These are phyloP conservation scores for Hydrochoerus hydrochaeris DNA, from an alignment of 2,113 vertebrate species.

Conservation along the genomic window DNA sequence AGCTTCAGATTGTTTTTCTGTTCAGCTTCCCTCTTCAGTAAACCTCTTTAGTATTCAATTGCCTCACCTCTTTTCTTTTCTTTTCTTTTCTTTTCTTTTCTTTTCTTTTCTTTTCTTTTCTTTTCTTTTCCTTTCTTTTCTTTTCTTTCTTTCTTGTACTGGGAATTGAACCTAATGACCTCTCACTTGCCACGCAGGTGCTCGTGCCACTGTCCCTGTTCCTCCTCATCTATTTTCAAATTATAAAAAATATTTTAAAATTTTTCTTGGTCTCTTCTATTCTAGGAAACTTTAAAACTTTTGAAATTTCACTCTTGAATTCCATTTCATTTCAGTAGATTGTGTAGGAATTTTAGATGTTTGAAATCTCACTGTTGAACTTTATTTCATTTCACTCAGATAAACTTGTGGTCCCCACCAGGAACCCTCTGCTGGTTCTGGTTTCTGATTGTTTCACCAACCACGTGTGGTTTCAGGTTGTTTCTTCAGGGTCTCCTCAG, in stretches of 20 bases:
- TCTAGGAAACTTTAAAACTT: conserved; percentile 24
- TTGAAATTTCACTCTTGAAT: neutral
- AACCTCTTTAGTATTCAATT: neutral
- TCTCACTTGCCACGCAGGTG: too few species aligned
- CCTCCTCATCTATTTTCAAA: neutral
- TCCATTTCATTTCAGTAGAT: neutral
- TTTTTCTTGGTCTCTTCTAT: neutral
- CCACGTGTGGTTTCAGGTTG: neutral
- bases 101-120: too few species aligned
- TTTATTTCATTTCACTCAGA: neutral
- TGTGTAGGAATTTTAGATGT: neutral
- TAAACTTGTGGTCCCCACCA: neutral
- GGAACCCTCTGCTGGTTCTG: neutral
- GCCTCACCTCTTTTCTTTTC: neutral
- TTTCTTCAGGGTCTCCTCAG: neutral
- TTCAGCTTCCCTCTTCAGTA: neutral
- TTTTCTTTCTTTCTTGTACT: too few species aligned
- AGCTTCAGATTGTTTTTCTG: neutral
- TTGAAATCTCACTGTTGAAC: neutral
- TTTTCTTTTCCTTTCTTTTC: too few species aligned
- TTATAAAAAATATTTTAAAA: neutral
- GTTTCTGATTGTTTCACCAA: neutral
- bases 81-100: too few species aligned
- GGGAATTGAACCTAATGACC: too few species aligned
- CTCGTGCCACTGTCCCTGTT: too few species aligned